Conservation (phyloP, 2,888 invertebrate genomes). For the Ernsta delagoae region DNA sequence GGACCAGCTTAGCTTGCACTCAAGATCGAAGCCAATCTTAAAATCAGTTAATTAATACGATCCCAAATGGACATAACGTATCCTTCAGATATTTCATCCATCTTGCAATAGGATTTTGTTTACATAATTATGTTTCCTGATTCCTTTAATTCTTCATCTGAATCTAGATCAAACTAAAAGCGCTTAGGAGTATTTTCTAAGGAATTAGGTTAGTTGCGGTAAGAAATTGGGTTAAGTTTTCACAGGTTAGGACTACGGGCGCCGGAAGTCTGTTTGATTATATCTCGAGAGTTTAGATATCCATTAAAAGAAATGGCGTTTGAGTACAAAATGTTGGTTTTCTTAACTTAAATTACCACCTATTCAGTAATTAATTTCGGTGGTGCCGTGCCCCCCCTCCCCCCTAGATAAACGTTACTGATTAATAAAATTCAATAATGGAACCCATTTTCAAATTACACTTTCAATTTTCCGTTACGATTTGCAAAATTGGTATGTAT, state of each 20-base stretch:
- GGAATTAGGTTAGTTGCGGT: slow-evolving; percentile 29
- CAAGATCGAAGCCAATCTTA: no score
- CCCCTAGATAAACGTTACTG: neutral
- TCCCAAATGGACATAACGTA: no score
- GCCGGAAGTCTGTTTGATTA: neutral
- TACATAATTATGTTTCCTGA: no score
- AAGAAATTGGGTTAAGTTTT: slow-evolving; percentile 32
- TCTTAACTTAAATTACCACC: no score
- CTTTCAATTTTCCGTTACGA: neutral
- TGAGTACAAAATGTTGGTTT: no score
- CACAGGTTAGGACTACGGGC: slow-evolving; percentile 12
- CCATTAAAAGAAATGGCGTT: neutral
- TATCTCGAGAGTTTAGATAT: neutral
- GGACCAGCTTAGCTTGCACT: no score
- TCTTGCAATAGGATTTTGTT: no score
- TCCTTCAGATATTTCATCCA: no score
- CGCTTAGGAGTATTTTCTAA: slow-evolving; percentile 22
- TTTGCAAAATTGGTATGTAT: slow-evolving; percentile 6
- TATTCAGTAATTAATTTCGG: no score
- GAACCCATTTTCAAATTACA: neutral
- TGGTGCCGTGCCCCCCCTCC: no score
- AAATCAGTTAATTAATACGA: no score
- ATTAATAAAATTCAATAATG: neutral
- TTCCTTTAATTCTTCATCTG: neutral
- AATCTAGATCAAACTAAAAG: slow-evolving; percentile 23